Base-by-base conservation (phyloP, 2,888 invertebrate genomes). In the Baccha elongata region DNA sequence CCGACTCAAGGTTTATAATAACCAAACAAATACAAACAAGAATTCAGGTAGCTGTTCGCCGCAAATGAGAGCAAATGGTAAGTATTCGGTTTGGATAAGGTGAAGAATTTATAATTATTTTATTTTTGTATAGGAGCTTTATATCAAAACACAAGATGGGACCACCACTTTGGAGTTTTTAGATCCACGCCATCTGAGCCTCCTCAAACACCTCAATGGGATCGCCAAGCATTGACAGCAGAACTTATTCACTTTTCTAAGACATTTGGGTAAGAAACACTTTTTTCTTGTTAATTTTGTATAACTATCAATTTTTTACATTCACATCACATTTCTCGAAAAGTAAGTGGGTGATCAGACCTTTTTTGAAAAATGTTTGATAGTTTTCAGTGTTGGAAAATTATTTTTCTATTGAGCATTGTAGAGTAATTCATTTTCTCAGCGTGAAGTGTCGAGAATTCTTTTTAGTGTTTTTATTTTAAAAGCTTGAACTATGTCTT, bases 151-250 rank as follows among this genome's bases (percentile, higher is more conserved):
- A 86, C 88, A 13, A 87, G 89, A 87, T 93, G 94, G 88, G 93
- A 94, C 86, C 94, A 94, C 87, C 94, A 94, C 85, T 92, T 94
- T 58, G 94, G 94, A 46, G 92, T 94, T 13, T 94, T 94, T 89
- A 92, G 93, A 10, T 92, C 94, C 48, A 94, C 94, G 29, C 92
- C 92, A 0, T 89, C 88, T 10, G 89, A 90, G 60, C 87, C 87
- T 85, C 90, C 87, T 78, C 92, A 88, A 85, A 91, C 90, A 87
- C 67, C 86, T 2, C 86, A 87, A 73, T 83, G 92, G 88, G 91
- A 92, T 88, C 85, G 91, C 84, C 88, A 92, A 88, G 89, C 92
- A 85, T 85, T 92, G 88, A 86, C 92, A 87, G 91, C 91, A 3
- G 91, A 91, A 58, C 87, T 91, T 10, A 87, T 93, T 69, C 92